Percentiles rank a stretch among this genome's conserved stretches.
phyloP scores from a whole-genome alignment of 2,113 vertebrate species.

The Tragelaphus scriptus region DNA sequence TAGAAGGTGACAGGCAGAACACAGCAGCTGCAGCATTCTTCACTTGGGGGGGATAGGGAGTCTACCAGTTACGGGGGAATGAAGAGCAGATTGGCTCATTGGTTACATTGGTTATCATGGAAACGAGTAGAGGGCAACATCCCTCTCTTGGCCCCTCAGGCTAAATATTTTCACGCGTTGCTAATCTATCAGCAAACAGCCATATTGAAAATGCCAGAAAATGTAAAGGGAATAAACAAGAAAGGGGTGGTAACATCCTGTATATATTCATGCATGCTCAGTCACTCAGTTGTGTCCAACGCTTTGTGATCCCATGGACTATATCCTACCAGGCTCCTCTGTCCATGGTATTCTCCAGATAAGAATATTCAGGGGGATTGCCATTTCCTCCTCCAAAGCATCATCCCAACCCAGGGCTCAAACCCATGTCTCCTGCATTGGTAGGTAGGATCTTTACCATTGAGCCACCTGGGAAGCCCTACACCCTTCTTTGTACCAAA shows the following conservation, averaged over 20 bases:
- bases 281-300: not conserved
- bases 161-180: not conserved
- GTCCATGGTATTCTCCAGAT: not conserved
- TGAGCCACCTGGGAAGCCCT: not conserved
- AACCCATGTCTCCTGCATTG: not conserved
- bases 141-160: not conserved
- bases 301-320: not conserved
- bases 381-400: not conserved
- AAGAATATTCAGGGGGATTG: not conserved
- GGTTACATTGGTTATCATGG: not conserved
- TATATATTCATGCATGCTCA: not conserved
- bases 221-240: not conserved
- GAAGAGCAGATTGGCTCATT: not conserved
- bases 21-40: not conserved
- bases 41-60: not conserved
- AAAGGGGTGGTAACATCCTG: not conserved
- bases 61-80: not conserved
- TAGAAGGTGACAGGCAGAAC: not conserved
- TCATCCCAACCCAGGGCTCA: not conserved
- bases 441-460: not conserved
- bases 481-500: not conserved
- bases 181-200: not conserved
- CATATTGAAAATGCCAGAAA: not conserved
- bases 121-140: not conserved
- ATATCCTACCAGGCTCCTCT: not conserved